Conservation (phyloP, 1,140 invertebrate genomes). For the Listronotus oregonensis region DNA sequence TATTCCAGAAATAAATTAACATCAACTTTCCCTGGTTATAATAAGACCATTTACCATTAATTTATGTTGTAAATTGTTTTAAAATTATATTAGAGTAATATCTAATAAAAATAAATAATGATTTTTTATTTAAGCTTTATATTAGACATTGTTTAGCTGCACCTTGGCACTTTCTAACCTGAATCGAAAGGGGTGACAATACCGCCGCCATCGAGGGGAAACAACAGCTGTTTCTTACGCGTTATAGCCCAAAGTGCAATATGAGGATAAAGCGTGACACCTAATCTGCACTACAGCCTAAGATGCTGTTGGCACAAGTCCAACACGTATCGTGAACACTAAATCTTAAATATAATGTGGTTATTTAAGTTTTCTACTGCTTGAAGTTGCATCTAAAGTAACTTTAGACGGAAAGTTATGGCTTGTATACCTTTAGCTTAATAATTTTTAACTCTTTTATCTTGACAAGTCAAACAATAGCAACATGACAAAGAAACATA, state of each 20-base stretch:
- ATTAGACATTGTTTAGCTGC: slow-evolving; percentile 21
- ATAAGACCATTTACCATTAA: too few species aligned
- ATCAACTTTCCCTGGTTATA: too few species aligned
- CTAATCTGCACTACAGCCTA: slow-evolving; percentile 32
- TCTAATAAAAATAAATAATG: too few species aligned
- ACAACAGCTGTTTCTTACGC: slow-evolving; percentile 37
- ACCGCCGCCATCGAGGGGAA: slow-evolving; percentile 26
- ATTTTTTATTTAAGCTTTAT: slow-evolving; percentile 33
- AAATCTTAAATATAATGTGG: slow-evolving; percentile 39
- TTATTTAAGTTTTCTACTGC: slow-evolving; percentile 38
- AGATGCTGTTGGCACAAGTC: slow-evolving; percentile 32
- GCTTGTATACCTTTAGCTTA: slow-evolving; percentile 23
- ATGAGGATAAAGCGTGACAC: slow-evolving; percentile 36
- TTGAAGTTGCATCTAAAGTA: slow-evolving; percentile 33
- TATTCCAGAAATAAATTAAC: too few species aligned
- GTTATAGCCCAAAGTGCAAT: slow-evolving; percentile 36
- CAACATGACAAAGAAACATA: not conserved
- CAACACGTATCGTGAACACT: slow-evolving; percentile 33
- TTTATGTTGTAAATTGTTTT: too few species aligned
- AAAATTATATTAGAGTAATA: too few species aligned
- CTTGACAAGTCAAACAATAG: slow-evolving; percentile 1
- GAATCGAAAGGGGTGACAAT: slow-evolving; percentile 17
- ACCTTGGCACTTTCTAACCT: slow-evolving; percentile 28
- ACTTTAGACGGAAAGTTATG: slow-evolving; percentile 27
- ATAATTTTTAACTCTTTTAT: slow-evolving; percentile 24